Base-by-base conservation (phyloP, 1,140 invertebrate genomes). In the Acromyrmex charruanus region DNA sequence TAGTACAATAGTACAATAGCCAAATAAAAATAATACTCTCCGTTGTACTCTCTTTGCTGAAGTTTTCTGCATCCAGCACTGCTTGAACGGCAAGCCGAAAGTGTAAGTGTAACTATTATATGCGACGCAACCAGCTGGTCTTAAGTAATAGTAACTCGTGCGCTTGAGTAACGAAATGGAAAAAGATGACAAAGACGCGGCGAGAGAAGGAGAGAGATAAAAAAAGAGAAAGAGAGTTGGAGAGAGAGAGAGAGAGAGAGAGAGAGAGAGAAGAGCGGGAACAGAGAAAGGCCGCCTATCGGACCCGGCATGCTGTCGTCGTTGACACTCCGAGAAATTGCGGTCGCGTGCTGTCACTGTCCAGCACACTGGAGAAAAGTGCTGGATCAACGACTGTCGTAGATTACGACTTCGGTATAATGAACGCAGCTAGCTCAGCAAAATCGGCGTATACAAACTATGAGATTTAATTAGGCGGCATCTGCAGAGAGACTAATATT, bases 321-420 rank as follows among this genome's bases (percentile, higher is more conserved):
- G 88, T 89, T 89, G 87, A 89, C 84, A 87, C 87, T 87, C 51
- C 75, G 85, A 89, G 85, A 89, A 90, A 90, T 87, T 87, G 77
- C 88, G 88, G 89, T 79, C 88, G 77, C 65, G 85, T 86, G 77
- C 35, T 80, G 71, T 85, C 82, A 79, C 82, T 75, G 80, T 84
- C 14, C 58, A 74, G 39, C 80, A n/a, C 69, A 31, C 39, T 25
- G 55, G 55, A 84, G 80, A 84, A 84, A 84, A 84, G 80, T 74
- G 80, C 7, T 9, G n/a, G 79, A 59, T 81, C 51, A 31, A 58
- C 49, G 39, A 65, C 39, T 77, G 51, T 69, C 16, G 63, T 35
- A 18, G 58, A 84, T 84, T 84, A 75, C 39, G 39, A 28, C 80
- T 61, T 35, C 69, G 69, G 18, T 61, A 12, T 74, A 84, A 84